Conservation (phyloP, 2,113 vertebrate genomes). For the Passer domesticus region DNA sequence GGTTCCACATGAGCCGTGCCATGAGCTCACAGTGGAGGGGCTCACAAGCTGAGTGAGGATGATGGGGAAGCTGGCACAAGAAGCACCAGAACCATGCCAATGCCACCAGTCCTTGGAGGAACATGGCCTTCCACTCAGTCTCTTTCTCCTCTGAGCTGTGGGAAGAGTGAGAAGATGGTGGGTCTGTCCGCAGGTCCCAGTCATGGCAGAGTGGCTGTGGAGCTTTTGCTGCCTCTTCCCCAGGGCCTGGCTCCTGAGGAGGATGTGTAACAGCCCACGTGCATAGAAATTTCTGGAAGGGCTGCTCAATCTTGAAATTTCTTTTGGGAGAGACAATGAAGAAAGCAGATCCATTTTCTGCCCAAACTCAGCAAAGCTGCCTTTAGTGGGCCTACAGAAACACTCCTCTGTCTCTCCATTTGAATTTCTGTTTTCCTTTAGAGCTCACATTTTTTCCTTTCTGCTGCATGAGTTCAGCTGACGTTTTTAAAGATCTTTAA, state of each 20-base stretch:
- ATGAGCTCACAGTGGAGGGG: not conserved
- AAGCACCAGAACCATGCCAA: not conserved
- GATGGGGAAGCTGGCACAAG: not conserved
- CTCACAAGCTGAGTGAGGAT: accelerated
- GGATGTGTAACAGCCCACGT: not conserved
- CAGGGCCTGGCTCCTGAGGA: not conserved
- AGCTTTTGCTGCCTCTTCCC: accelerated
- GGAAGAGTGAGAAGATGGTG: not conserved
- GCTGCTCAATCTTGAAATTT: not conserved
- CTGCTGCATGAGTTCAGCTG: not conserved
- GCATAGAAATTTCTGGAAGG: not conserved
- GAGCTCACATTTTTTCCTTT: not conserved
- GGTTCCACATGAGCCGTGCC: not conserved
- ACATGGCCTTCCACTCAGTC: accelerated
- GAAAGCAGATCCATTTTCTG: not conserved
- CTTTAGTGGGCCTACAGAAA: not conserved
- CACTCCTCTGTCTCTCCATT: not conserved
- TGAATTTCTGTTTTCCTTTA: not conserved
- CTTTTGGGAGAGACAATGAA: not conserved
- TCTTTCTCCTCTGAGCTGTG: not conserved
- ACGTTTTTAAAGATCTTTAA: not conserved
- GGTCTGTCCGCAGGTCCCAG: not conserved
- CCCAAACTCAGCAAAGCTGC: not conserved
- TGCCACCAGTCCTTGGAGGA: not conserved
- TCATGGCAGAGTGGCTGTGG: not conserved